These are phyloP conservation scores for Caloenas nicobarica DNA, from an alignment of 2,113 vertebrate species.

Conservation along the genomic window DNA sequence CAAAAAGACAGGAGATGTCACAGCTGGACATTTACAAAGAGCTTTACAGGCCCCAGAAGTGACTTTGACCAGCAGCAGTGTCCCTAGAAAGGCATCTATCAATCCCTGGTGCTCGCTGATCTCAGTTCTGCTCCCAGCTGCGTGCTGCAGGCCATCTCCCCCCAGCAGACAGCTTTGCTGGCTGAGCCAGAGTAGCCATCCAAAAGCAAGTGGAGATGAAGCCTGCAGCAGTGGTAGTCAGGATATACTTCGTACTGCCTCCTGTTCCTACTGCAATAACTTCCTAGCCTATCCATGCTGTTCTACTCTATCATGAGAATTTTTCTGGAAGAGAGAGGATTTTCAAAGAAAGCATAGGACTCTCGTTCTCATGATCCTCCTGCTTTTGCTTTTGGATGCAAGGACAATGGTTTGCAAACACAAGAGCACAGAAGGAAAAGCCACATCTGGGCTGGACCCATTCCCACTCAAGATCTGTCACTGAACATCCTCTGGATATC, in stretches of 20 bases:
- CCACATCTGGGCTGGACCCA: background rate
- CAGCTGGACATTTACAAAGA: background rate
- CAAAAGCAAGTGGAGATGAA: background rate
- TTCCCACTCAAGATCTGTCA: background rate
- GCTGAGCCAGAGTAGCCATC: background rate
- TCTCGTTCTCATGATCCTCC: background rate
- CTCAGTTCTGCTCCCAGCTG: background rate
- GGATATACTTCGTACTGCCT: background rate
- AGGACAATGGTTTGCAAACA: background rate
- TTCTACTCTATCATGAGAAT: background rate
- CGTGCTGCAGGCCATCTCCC: rapidly evolving
- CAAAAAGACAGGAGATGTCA: background rate
- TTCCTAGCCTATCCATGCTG: background rate
- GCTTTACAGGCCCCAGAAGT: background rate
- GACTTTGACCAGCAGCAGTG: rapidly evolving
- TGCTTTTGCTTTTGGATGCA: background rate
- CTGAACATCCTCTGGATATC: background rate
- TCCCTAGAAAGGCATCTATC: rapidly evolving
- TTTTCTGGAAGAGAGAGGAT: background rate
- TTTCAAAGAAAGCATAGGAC: background rate
- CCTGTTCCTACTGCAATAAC: background rate
- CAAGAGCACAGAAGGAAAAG: background rate
- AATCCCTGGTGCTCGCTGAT: background rate
- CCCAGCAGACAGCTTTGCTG: background rate
- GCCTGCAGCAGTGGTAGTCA: background rate